phyloP scores from a whole-genome alignment of 1,140 invertebrate genomes.

The Sipha flava region DNA sequence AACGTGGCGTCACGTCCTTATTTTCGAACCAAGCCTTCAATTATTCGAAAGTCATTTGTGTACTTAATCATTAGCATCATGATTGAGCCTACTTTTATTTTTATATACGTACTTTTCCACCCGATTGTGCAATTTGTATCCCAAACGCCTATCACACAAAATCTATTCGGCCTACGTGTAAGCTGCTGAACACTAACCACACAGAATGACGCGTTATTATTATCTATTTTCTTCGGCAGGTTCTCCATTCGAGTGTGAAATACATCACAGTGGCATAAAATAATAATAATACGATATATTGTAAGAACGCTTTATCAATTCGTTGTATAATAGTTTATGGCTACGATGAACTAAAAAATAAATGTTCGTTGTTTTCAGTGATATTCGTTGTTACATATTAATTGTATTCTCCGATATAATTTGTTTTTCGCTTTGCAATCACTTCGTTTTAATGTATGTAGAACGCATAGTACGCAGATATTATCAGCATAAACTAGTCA shows the following conservation, averaged over 20 bases:
- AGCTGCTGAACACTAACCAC: too few relatives aligned
- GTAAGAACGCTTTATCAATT: not conserved
- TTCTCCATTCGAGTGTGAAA: not conserved
- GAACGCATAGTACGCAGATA: not conserved
- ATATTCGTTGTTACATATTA: not conserved
- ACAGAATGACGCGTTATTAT: not conserved
- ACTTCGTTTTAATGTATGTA: not conserved
- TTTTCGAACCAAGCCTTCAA: not conserved
- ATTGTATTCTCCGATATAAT: not conserved
- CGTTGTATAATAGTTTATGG: not conserved
- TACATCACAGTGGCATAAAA: not conserved
- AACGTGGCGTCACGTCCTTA: not conserved
- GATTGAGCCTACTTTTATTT: not conserved
- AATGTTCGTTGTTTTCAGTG: not conserved
- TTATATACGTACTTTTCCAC: not conserved
- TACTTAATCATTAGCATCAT: not conserved
- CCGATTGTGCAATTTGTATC: not conserved
- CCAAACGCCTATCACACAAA: not conserved
- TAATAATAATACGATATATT: not conserved
- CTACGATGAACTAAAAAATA: too few relatives aligned
- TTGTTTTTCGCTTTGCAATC: not conserved
- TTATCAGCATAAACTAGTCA: not conserved
- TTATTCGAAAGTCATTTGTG: conserved; percentile 10
- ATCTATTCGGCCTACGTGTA: not conserved
- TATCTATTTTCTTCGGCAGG: not conserved